A percentile compares a stretch with the other conserved stretches of the same genome.
These are phyloP conservation scores for Castor canadensis DNA, from an alignment of 2,113 vertebrate species.

Conservation along the genomic window DNA sequence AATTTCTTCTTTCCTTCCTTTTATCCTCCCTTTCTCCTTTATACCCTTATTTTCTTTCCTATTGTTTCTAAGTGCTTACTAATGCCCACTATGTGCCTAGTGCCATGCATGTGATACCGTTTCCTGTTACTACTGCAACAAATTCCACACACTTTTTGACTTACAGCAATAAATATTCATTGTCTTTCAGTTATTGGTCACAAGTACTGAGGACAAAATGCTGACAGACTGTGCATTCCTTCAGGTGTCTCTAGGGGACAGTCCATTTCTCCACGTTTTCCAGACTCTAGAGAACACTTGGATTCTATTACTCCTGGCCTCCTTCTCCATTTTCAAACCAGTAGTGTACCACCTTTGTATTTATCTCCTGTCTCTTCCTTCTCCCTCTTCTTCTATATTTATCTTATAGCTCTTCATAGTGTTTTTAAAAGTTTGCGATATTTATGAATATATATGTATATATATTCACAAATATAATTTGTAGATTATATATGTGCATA, in stretches of 20 bases:
- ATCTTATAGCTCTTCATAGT: background rate
- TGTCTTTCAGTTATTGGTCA: background rate
- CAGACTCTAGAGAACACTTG: background rate
- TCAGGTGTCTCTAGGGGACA: background rate
- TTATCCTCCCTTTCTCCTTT: background rate
- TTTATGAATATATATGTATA: background rate
- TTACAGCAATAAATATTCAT: background rate
- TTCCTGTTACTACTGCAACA: background rate
- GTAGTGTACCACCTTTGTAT: background rate
- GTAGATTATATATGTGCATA: no score
- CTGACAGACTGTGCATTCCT: no score
- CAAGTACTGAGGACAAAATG: background rate
- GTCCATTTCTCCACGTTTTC: background rate
- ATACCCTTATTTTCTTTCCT: background rate
- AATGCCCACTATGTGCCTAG: background rate
- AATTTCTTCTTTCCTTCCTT: background rate
- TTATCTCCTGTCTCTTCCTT: background rate
- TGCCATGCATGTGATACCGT: background rate
- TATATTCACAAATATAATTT: background rate
- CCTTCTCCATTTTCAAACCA: background rate
- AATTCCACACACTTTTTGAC: background rate
- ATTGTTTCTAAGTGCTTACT: background rate
- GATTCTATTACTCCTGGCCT: background rate
- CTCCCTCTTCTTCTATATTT: background rate
- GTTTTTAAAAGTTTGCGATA: background rate